phyloP scores from a whole-genome alignment of 2,888 invertebrate species.

The Aphrophora alni region DNA sequence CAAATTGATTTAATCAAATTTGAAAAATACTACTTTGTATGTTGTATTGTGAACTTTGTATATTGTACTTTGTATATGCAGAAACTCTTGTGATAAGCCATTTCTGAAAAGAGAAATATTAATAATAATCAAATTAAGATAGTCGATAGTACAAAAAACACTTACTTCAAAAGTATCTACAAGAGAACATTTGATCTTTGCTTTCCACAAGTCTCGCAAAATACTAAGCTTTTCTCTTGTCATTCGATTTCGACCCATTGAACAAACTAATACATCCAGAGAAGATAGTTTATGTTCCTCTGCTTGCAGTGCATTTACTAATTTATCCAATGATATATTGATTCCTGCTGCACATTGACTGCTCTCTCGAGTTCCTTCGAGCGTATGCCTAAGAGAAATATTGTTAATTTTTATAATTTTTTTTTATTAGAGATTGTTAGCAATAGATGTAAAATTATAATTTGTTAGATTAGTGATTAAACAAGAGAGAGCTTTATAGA shows the following conservation, averaged over 20 bases:
- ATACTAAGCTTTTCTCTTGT: constrained; percentile 62
- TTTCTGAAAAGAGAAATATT: too few relatives aligned
- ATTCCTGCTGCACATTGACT: constrained; percentile 77
- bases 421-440: too few relatives aligned
- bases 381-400: constrained; percentile 53
- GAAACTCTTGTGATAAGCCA: too few relatives aligned
- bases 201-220: constrained; percentile 69
- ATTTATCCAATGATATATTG: constrained; percentile 82
- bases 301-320: constrained; percentile 67
- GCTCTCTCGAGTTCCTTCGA: constrained; percentile 55
- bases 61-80: too few relatives aligned
- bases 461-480: too few relatives aligned
- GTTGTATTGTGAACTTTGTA: too few relatives aligned
- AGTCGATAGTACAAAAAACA: too few relatives aligned
- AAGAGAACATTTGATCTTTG: constrained; percentile 69
- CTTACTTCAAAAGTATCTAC: constrained; percentile 62
- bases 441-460: too few relatives aligned
- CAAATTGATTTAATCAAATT: too few relatives aligned
- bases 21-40: too few relatives aligned
- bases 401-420: neutral
- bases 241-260: constrained; percentile 64
- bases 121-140: too few relatives aligned
- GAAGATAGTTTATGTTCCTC: constrained; percentile 60
- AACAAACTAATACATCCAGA: constrained; percentile 73
- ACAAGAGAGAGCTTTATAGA: too few relatives aligned